A percentile compares a stretch with the other conserved stretches of the same genome.
These are phyloP conservation scores for Calliphora vicina DNA, from an alignment of 1,140 invertebrate genomes.

Conservation along the genomic window DNA sequence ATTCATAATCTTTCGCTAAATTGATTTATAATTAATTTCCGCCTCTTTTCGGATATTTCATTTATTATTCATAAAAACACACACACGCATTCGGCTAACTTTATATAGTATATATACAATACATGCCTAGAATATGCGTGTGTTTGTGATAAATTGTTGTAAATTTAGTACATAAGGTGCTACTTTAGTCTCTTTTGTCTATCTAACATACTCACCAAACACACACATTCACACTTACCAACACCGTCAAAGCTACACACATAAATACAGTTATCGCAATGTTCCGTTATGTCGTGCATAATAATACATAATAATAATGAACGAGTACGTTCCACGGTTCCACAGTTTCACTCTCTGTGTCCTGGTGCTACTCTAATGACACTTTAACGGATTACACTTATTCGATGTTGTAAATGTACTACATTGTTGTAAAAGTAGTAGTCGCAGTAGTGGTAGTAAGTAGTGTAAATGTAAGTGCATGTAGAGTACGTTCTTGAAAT, in stretches of 20 bases:
- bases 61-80: not conserved
- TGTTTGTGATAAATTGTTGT: not conserved
- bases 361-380: not conserved
- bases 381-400: not conserved
- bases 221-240: not conserved
- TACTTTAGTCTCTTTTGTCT: not conserved
- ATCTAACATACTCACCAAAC: not conserved
- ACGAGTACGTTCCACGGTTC: too few species aligned
- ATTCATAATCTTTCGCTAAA: not conserved
- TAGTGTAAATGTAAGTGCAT: not conserved
- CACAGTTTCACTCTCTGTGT: too few species aligned
- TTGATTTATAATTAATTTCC: slow-evolving; percentile 1
- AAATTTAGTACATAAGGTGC: not conserved
- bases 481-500: not conserved
- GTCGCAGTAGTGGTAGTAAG: not conserved
- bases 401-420: not conserved
- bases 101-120: too few species aligned
- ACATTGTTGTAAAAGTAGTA: not conserved
- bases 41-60: not conserved
- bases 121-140: not conserved
- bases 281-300: not conserved
- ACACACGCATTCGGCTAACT: too few species aligned
- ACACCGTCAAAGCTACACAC: not conserved
- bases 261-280: not conserved
- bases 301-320: not conserved